Base-by-base conservation (phyloP, 2,113 vertebrate species). In the Equus quagga region DNA sequence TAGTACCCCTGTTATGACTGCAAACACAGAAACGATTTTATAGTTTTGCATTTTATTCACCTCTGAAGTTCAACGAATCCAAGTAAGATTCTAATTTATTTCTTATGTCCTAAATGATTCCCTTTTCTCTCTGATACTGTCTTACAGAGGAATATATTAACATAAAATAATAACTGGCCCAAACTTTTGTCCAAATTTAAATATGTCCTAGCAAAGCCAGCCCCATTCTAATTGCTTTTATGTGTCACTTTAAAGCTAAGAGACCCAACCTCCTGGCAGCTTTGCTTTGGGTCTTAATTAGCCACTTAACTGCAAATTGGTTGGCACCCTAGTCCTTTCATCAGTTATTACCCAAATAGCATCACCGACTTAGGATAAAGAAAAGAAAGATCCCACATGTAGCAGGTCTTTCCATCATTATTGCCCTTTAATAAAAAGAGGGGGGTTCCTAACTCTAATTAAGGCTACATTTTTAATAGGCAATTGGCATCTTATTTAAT, bases 151-250 rank as follows among this genome's bases (percentile, higher is more conserved):
- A 97, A 96, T 97, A 94, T 88, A 98, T 98, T 98, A 97, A 96
- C 95, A 97, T 97, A 97, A 97, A 97, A 96, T 98, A 98, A 98
- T 97, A 98, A 98, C 84, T 83, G 76, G 96, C 54, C 96, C 92
- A 94, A 98, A 97, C 83, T 97, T 98, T 97, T 94, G 83, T 94
- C 96, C 94, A 98, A 97, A 98, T 98, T 98, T 98, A 94, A 98
- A 98, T 97, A 96, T 97, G 91, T 96, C 94, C 81, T 89, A 92
- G 81, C 87, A 96, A 97, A 96, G 46, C 97, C 81, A 97, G 88
- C 31, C 72, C 94, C 51, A 92, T 96, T 94, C 95, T 98, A 98
- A 98, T 98, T 98, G 97, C 97, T 97, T 98, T 98, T 97, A 97
- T 97, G 97, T 98, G 97, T 98, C 98, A 98, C 92, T 98, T 98